phyloP scores from a whole-genome alignment of 2,797 vertebrate species.

The Phataginus tricuspis region DNA sequence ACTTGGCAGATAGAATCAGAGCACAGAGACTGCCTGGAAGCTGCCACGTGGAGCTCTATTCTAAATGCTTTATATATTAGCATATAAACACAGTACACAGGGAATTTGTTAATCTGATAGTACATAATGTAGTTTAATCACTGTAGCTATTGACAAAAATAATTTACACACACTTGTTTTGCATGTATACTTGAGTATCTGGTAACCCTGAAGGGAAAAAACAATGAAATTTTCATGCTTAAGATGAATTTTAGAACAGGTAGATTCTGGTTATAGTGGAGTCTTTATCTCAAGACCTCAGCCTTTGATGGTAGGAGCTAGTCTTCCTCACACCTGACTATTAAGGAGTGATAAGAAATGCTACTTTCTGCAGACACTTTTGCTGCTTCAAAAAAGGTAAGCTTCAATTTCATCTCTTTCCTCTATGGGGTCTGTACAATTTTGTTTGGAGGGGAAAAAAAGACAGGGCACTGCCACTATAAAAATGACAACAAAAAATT shows the following conservation, averaged over 20 bases:
- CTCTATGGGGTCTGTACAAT: not conserved
- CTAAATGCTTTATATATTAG: not conserved
- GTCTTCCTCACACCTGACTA: not conserved
- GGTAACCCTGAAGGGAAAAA: not conserved
- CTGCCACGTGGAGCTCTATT: not conserved
- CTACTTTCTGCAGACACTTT: not conserved
- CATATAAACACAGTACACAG: not conserved
- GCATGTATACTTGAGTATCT: not conserved
- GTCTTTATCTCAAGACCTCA: not conserved
- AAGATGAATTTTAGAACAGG: slow-evolving; percentile 6
- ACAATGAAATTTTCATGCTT: not conserved
- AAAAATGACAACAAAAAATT: not conserved
- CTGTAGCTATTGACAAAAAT: slow-evolving; percentile 31
- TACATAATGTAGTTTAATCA: not conserved
- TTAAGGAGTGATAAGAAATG: not conserved
- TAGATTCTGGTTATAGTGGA: not conserved
- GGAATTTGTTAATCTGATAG: not conserved
- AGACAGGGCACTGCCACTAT: not conserved
- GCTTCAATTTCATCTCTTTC: slow-evolving; percentile 36
- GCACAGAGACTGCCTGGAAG: not conserved
- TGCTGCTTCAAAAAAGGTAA: slow-evolving; percentile 38
- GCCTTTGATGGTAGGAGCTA: not conserved
- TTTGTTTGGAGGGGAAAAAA: not conserved
- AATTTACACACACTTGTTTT: not conserved
- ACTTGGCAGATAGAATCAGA: not conserved